Percentiles rank a stretch among this genome's conserved stretches.
Conservation (phyloP, 2,113 vertebrate genomes). For the Jaculus jaculus region DNA sequence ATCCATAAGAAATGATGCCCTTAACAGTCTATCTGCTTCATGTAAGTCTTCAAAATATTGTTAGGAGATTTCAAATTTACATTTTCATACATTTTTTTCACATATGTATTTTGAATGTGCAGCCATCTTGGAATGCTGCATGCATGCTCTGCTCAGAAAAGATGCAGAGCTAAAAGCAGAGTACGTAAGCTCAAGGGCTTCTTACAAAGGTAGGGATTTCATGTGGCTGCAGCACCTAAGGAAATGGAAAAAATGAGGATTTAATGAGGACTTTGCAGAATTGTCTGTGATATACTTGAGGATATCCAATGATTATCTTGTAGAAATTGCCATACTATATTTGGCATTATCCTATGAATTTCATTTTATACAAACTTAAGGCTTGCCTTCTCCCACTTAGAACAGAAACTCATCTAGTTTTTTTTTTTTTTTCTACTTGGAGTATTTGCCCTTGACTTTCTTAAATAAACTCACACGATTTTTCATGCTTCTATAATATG, state of each 20-base stretch:
- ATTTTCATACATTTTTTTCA: neutral
- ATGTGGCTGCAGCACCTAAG: neutral
- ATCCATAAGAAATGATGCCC: neutral
- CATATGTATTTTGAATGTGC: neutral
- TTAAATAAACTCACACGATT: neutral
- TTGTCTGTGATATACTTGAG: neutral
- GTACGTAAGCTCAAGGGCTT: neutral
- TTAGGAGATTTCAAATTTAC: conserved; percentile 21
- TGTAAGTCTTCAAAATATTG: neutral
- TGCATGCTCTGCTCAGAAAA: neutral
- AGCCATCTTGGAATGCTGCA: neutral
- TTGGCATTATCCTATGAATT: neutral
- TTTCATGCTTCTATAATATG: neutral
- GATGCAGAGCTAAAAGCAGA: neutral
- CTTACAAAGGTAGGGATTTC: neutral
- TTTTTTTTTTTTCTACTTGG: neutral
- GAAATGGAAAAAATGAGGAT: neutral
- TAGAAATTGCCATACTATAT: too few species aligned
- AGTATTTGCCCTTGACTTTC: neutral
- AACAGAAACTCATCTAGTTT: neutral
- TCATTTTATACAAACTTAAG: neutral
- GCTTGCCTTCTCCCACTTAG: neutral
- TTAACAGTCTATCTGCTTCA: neutral
- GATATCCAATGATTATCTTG: neutral
- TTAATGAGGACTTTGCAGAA: neutral